phyloP scores from a whole-genome alignment of 1,140 invertebrate genomes.

The Panagrolaimus sp. region DNA sequence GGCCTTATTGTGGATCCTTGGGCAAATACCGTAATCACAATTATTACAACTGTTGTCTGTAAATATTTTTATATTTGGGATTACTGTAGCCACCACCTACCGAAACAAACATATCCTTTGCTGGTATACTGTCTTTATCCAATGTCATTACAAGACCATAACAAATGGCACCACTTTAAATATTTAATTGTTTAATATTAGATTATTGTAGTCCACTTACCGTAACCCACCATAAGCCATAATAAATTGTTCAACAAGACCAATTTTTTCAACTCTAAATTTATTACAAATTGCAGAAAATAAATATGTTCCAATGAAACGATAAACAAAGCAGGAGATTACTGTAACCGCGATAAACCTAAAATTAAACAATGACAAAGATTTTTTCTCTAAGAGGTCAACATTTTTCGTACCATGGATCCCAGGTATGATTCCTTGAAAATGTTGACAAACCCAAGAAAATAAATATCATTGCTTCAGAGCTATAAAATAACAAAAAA shows the following conservation, averaged over 20 bases:
- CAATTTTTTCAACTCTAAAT: conserved; percentile 59
- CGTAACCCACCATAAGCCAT: conserved; percentile 28
- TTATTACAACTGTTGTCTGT: conserved; percentile 63
- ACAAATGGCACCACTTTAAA: conserved; percentile 30
- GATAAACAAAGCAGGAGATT: conserved; percentile 80
- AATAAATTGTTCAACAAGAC: conserved; percentile 62
- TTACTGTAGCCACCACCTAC: too few species aligned
- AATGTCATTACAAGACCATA: conserved; percentile 59
- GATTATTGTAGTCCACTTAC: background rate
- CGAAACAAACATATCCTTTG: conserved; percentile 63
- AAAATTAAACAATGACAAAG: conserved; percentile 9
- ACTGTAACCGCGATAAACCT: conserved; percentile 26
- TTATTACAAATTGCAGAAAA: conserved; percentile 44
- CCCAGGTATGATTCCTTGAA: conserved; percentile 67
- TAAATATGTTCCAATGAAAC: conserved; percentile 66
- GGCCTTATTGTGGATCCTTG: conserved; percentile 64
- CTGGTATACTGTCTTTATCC: conserved; percentile 44
- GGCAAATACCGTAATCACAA: conserved; percentile 64
- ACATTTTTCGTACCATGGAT: conserved; percentile 67
- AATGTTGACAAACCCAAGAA: conserved; percentile 92
- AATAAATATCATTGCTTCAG: conserved; percentile 98
- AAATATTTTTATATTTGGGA: too few species aligned
- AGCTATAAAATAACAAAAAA: conserved; percentile 61
- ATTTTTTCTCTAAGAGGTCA: background rate
- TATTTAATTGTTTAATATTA: background rate